Percentiles rank a stretch among this genome's conserved stretches.
Evolutionary conservation across 1,140 invertebrate species (phyloP).

Genomic region (Drosophila carrolli): DNA sequence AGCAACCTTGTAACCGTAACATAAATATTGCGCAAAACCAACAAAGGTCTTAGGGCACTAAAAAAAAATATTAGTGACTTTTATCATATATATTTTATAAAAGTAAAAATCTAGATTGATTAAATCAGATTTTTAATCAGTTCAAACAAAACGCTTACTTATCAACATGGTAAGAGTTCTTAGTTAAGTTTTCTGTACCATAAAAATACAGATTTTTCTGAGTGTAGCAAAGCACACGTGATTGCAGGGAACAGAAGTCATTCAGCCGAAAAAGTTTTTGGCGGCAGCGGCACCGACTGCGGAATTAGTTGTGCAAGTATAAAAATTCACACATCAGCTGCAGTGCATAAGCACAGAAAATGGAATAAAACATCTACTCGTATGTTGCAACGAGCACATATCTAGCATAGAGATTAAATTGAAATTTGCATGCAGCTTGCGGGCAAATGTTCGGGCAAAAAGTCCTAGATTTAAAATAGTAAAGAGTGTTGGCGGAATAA

Average conservation of each 20-base stretch:
- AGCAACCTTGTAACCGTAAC: constrained; percentile 73
- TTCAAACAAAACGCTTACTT: no score
- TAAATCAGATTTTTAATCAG: neutral
- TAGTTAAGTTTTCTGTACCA: no score
- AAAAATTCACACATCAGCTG: constrained; percentile 50
- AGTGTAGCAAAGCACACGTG: constrained; percentile 5
- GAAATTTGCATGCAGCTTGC: neutral
- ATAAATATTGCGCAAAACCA: constrained; percentile 67
- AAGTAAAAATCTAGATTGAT: no score
- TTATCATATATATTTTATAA: neutral
- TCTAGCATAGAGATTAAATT: constrained; percentile 3
- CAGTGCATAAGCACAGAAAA: constrained; percentile 16
- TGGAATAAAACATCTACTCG: constrained; percentile 3
- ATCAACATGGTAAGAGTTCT: no score
- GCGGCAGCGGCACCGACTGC: constrained; percentile 37
- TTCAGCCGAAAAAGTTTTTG: constrained; percentile 72
- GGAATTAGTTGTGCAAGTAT: constrained; percentile 56
- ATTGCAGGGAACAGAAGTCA: constrained; percentile 54
- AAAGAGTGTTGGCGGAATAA: no score
- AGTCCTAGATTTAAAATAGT: no score
- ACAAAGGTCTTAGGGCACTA: constrained; percentile 35
- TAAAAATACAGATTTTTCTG: neutral
- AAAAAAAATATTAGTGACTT: neutral
- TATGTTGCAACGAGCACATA: constrained; percentile 1
- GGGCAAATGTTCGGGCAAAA: no score